Evolutionary conservation across 1,140 invertebrate species (phyloP).

Genomic region (Rhyacophila brunnea): DNA sequence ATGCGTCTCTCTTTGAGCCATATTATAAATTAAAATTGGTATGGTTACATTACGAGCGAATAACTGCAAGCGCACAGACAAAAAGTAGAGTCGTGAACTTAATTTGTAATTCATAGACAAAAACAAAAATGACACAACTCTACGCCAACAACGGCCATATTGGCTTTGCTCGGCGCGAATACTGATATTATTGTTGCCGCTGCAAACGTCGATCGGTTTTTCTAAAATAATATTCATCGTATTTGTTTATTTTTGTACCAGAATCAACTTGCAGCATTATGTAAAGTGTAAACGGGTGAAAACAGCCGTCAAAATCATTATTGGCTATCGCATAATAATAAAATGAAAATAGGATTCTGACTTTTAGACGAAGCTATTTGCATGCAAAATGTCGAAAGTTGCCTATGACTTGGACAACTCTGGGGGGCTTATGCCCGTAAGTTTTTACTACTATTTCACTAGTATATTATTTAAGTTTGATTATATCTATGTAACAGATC

Average conservation of each 20-base stretch:
- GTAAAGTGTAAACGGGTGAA: too few species aligned
- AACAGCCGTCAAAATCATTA: not conserved
- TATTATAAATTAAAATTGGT: too few species aligned
- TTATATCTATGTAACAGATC: too few species aligned
- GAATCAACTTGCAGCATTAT: too few species aligned
- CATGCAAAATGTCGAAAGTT: constrained; percentile 34
- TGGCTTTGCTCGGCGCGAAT: constrained; percentile 24
- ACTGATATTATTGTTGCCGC: constrained; percentile 19
- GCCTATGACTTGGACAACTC: constrained; percentile 51
- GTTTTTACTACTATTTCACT: constrained; percentile 11
- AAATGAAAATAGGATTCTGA: constrained; percentile 13
- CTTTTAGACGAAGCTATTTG: not conserved
- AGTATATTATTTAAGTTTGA: too few species aligned
- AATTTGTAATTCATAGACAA: too few species aligned
- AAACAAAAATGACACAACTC: too few species aligned
- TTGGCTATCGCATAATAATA: not conserved
- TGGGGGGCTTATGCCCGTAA: constrained; percentile 51
- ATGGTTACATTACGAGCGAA: too few species aligned
- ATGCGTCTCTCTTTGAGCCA: too few species aligned
- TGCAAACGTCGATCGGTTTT: not conserved
- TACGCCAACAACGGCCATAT: constrained; percentile 14
- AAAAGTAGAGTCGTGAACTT: too few species aligned
- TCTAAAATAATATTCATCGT: not conserved
- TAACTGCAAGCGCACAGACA: too few species aligned
- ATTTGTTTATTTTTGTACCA: too few species aligned